A percentile compares a stretch with the other conserved stretches of the same genome.
phyloP scores from a whole-genome alignment of 2,888 invertebrate genomes.

The Pedicia rivosa region DNA sequence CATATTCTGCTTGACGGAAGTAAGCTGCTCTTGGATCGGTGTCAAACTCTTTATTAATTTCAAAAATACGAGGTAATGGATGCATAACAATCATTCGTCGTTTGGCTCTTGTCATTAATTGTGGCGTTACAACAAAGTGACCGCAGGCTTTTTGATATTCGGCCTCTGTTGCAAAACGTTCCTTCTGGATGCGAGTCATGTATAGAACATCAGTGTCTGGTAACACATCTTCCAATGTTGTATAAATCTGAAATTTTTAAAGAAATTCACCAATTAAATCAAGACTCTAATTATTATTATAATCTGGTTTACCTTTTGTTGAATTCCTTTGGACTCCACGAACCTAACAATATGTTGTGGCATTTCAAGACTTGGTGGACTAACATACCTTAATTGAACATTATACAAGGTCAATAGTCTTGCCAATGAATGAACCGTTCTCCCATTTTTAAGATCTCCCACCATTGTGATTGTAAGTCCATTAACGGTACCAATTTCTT shows the following conservation, averaged over 20 bases:
- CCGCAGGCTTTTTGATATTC: slow-evolving; percentile 86
- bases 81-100: slow-evolving; percentile 94
- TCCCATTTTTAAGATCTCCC: slow-evolving; percentile 93
- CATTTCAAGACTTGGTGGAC: slow-evolving; percentile 77
- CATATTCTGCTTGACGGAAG: slow-evolving; percentile 95
- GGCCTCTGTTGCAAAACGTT: slow-evolving; percentile 67
- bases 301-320: slow-evolving; percentile 51
- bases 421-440: slow-evolving; percentile 96
- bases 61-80: slow-evolving; percentile 86
- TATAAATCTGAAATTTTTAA: too few relatives aligned
- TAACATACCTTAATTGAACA: slow-evolving; percentile 83
- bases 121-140: slow-evolving; percentile 79
- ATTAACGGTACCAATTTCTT: slow-evolving; percentile 98
- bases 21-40: slow-evolving; percentile 94
- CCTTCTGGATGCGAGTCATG: slow-evolving; percentile 94
- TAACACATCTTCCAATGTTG: slow-evolving; percentile 69
- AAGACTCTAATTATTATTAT: too few relatives aligned
- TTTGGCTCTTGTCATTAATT: slow-evolving; percentile 88
- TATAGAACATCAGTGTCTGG: slow-evolving; percentile 93
- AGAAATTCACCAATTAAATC: too few relatives aligned
- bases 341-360: slow-evolving; percentile 71
- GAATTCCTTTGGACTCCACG: slow-evolving; percentile 60
- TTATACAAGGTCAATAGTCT: slow-evolving; percentile 86
- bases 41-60: slow-evolving; percentile 91
- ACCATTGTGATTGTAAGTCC: slow-evolving; percentile 95